Percentiles rank a stretch among this genome's conserved stretches.
Evolutionary conservation across 2,888 invertebrate genomes (phyloP).

Genomic region (Dioctria linearis): DNA sequence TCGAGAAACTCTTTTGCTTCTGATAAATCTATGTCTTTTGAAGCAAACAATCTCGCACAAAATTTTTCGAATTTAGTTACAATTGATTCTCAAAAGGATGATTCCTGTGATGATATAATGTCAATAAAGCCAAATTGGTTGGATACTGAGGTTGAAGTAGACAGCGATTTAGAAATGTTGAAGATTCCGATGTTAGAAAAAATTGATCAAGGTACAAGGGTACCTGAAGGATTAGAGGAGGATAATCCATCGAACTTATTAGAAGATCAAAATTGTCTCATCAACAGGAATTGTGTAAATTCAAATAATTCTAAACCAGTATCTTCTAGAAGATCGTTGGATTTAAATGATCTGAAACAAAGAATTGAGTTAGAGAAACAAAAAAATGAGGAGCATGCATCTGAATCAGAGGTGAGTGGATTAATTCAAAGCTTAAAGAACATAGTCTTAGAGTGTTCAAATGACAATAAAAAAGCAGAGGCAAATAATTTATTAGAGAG

Average conservation of each 20-base stretch:
- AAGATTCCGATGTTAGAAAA: conserved; percentile 54
- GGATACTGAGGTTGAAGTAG: conserved; percentile 56
- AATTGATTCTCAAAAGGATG: conserved; percentile 22
- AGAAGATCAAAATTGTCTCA: background rate
- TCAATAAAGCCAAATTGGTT: conserved; percentile 55
- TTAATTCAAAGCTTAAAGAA: conserved; percentile 50
- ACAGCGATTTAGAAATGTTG: conserved; percentile 55
- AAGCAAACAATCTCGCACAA: background rate
- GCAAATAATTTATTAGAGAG: conserved; percentile 51
- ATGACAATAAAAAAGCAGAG: conserved; percentile 51
- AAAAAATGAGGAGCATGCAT: background rate
- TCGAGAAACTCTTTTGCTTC: conserved; percentile 35
- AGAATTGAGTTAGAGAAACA: conserved; percentile 57
- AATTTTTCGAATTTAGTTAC: conserved; percentile 53
- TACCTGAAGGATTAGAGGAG: background rate
- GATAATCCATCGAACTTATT: background rate
- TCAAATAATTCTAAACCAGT: background rate
- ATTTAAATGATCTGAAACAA: conserved; percentile 53
- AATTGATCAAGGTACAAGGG: conserved; percentile 23
- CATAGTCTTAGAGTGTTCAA: conserved; percentile 45
- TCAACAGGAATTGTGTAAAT: no score
- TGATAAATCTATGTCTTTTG: background rate
- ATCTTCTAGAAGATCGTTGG: conserved; percentile 18
- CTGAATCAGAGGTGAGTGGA: conserved; percentile 25
- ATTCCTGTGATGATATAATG: conserved; percentile 57